Base-by-base conservation (phyloP, 2,888 invertebrate genomes). In the Crematogaster levior region DNA sequence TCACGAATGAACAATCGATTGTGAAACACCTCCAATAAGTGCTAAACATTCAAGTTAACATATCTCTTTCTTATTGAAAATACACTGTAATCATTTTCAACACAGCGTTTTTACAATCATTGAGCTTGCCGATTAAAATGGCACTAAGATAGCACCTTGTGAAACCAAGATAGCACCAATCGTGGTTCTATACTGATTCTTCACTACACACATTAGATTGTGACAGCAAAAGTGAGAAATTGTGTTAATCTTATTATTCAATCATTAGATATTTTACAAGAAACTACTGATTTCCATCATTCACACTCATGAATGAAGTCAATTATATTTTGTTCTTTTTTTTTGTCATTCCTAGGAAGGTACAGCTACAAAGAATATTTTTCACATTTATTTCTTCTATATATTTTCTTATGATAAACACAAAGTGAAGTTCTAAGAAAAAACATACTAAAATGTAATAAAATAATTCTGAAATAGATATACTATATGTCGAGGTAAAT, bases 1-100 rank as follows among this genome's bases (percentile, higher is more conserved):
- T 87, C 88, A 86, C 88, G 63, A 89, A 89, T 89, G 85, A 87
- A 89, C 85, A 87, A 34, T 24, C 15, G 21, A 6, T 75, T 56
- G 51, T 73, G 21, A 84, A 80, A 82, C 48, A n/a, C 61, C 81
- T 81, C 77, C 73, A 46, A 24, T 30, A 37, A 48, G n/a, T 60
- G 46, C 66, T 77, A 5, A 87, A 74, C 21, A 15, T 58, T 81
- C 27, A 51, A 72, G 72, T 12, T 12, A 40, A 74, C 61, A 48
- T 63, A 48, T 74, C 46, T 61, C 37, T 74, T 58, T 12, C 15
- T 12, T 1, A 51, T 51, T 51, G n/a, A 58, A 21, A 24, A 24
- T 27, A 34, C 18, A 15, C n/a, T 15, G 74, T 24, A 15, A 12
- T 37, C 65, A 65, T 12, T 48, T 48, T 40, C 43, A 43, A n/a